phyloP scores from a whole-genome alignment of 2,888 invertebrate species.

The Leptinotarsa tumamoca region DNA sequence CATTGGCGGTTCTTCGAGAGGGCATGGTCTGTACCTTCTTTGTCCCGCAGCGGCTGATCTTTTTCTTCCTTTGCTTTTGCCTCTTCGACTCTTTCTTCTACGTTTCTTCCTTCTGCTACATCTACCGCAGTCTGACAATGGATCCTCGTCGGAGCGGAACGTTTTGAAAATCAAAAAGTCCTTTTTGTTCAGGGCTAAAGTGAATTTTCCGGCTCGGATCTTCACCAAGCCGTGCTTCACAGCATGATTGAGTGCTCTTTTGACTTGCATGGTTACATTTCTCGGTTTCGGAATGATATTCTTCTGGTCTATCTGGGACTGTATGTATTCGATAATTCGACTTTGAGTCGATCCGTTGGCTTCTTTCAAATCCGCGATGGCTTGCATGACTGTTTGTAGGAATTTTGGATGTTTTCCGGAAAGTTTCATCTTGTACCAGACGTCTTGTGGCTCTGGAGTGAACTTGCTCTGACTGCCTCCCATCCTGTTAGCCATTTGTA shows the following conservation, averaged over 20 bases:
- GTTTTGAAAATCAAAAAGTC: conserved; percentile 49
- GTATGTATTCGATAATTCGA: conserved; percentile 46
- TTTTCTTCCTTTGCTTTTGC: conserved; percentile 12
- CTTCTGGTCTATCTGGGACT: conserved; percentile 36
- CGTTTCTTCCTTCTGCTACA: conserved; percentile 24
- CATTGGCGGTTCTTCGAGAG: neutral
- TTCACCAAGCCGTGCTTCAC: conserved; percentile 50
- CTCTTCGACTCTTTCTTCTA: conserved; percentile 13
- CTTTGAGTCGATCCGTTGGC: conserved; percentile 50
- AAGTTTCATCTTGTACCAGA: conserved; percentile 45
- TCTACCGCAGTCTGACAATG: conserved; percentile 28
- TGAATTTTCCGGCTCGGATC: conserved; percentile 47
- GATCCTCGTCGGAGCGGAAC: conserved; percentile 38
- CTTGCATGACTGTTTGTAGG: conserved; percentile 53
- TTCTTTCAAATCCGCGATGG: conserved; percentile 54
- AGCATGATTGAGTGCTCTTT: conserved; percentile 53
- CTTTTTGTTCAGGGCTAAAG: conserved; percentile 45
- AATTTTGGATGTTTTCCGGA: conserved; percentile 46
- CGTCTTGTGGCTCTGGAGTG: conserved; percentile 38
- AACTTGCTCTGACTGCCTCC: conserved; percentile 44
- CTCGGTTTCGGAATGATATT: conserved; percentile 42
- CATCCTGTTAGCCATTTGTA: conserved; percentile 33
- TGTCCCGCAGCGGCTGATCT: neutral
- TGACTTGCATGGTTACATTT: conserved; percentile 50
- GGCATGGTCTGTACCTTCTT: neutral